These are phyloP conservation scores for Pedionomus torquatus DNA, from an alignment of 2,113 vertebrate genomes.

Conservation along the genomic window DNA sequence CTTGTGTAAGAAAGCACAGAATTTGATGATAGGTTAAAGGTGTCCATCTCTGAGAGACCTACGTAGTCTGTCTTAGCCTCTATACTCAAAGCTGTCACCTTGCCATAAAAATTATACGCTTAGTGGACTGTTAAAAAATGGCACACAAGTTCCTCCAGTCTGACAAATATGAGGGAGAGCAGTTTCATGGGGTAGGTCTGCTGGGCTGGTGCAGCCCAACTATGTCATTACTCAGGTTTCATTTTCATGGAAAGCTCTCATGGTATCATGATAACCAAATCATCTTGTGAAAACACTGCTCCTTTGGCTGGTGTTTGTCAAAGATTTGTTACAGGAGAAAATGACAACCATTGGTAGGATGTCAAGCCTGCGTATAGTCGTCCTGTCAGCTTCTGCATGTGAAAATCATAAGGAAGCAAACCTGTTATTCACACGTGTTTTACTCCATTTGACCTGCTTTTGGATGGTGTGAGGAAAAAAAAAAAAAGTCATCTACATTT, in stretches of 20 bases:
- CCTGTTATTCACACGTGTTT: not conserved
- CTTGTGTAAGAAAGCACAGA: not conserved
- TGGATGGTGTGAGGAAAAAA: not conserved
- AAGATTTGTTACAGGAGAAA: conserved; percentile 9
- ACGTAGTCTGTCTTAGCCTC: not conserved
- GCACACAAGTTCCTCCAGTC: not conserved
- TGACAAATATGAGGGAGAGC: not conserved
- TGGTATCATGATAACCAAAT: not conserved
- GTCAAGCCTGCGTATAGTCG: not conserved
- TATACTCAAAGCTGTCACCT: not conserved
- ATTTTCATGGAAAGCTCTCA: not conserved
- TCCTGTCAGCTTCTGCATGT: not conserved
- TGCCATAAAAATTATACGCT: not conserved
- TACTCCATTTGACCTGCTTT: not conserved
- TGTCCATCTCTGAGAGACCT: not conserved
- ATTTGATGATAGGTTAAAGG: not conserved
- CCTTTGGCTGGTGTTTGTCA: conserved; percentile 1
- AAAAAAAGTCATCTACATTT: not conserved
- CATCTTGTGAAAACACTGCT: not conserved
- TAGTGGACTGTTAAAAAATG: not conserved
- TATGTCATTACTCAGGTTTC: not conserved
- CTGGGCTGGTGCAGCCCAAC: not conserved
- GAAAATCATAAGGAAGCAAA: not conserved
- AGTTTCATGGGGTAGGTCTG: not conserved
- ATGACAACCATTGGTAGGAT: not conserved